Conservation (phyloP, 53 echinoderm and acorn worm species). For the Holothuria scabra region DNA sequence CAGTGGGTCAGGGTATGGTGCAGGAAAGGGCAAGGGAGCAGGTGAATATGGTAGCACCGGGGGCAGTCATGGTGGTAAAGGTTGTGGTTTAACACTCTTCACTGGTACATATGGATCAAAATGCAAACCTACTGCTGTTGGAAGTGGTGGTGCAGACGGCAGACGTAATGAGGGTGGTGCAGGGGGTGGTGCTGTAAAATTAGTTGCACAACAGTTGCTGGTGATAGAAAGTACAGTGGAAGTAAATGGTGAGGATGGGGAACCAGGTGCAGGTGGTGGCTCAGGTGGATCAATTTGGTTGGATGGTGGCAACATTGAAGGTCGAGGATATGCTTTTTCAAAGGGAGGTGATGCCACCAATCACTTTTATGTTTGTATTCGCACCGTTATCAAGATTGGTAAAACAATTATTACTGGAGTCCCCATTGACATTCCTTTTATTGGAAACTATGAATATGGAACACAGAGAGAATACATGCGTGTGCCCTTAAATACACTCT, state of each 20-base stretch:
- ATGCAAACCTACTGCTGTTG: conserved; percentile 68
- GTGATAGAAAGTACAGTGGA: conserved; percentile 68
- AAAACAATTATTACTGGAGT: too few species aligned
- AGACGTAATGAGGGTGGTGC: conserved; percentile 46
- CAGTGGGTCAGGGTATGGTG: conserved; percentile 57
- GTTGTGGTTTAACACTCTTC: not conserved
- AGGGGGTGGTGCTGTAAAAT: conserved; percentile 75
- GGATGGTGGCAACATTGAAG: conserved; percentile 79
- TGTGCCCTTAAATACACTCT: too few species aligned
- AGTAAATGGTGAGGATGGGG: conserved; percentile 52
- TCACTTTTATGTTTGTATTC: conserved; percentile 9
- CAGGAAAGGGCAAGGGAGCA: conserved; percentile 58
- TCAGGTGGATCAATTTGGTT: conserved; percentile 90
- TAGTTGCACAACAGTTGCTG: conserved; percentile 53
- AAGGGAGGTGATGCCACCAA: conserved; percentile 63
- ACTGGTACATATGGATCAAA: conserved; percentile 51
- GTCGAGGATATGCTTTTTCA: conserved; percentile 70
- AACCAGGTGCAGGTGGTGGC: conserved; percentile 71
- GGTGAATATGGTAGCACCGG: conserved; percentile 57
- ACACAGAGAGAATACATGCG: too few species aligned
- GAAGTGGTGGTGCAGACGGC: conserved; percentile 78
- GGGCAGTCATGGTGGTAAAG: conserved; percentile 51
- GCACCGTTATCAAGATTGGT: conserved; percentile 42
- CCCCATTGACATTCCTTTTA: too few species aligned
- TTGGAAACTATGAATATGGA: too few species aligned